phyloP scores from a whole-genome alignment of 2,797 vertebrate genomes.

The Pristis pectinata region DNA sequence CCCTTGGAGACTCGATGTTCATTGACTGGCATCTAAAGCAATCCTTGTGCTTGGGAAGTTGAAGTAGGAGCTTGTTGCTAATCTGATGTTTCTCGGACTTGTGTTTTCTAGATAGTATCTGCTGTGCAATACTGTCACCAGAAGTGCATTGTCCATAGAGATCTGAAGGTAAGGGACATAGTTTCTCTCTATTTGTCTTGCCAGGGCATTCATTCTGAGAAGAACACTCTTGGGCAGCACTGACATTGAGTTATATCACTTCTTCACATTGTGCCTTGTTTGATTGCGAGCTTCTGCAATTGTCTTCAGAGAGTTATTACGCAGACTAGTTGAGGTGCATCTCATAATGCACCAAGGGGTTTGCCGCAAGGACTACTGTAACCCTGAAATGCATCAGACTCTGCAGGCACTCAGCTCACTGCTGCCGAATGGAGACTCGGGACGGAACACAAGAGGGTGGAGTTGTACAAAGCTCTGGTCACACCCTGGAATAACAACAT shows the following conservation, averaged over 20 bases:
- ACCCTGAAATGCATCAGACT: neutral
- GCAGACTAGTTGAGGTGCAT: neutral
- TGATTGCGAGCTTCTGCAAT: neutral
- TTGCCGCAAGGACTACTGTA: neutral
- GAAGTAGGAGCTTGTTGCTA: neutral
- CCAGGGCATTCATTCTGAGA: neutral
- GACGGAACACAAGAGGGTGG: no score
- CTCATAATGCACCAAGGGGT: neutral
- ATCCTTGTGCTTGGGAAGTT: neutral
- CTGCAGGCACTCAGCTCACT: neutral
- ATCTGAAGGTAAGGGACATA: conserved; percentile 77
- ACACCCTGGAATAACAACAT: no score
- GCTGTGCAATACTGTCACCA: conserved; percentile 97
- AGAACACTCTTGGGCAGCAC: neutral
- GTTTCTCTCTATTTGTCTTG: neutral
- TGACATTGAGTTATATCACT: neutral
- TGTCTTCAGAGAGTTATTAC: neutral
- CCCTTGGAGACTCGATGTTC: neutral
- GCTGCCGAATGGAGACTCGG: neutral
- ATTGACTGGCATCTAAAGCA: neutral
- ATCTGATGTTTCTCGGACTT: neutral
- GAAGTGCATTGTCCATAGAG: conserved; percentile 90
- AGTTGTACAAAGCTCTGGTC: no score
- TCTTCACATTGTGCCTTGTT: neutral
- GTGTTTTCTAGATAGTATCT: conserved; percentile 75